A percentile compares a stretch with the other conserved stretches of the same genome.
Conservation (phyloP, 2,888 invertebrate genomes). For the Leucoma salicis region DNA sequence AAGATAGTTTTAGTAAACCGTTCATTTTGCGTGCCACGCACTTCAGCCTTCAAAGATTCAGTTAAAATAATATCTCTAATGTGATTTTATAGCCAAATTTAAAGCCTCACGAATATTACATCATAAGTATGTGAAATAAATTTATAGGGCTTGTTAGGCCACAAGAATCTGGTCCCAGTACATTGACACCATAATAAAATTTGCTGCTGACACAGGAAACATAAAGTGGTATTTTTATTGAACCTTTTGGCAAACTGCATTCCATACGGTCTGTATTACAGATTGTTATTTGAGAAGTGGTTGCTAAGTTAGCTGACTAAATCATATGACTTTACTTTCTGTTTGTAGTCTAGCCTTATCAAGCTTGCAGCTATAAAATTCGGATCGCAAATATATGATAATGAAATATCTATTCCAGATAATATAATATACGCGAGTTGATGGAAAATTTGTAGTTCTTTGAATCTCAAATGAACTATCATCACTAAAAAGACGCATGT, state of each 20-base stretch:
- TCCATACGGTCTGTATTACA: slow-evolving; percentile 49
- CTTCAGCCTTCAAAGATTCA: slow-evolving; percentile 6
- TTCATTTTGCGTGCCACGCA: too few species aligned
- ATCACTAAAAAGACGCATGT: too few species aligned
- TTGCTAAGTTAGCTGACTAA: slow-evolving; percentile 29
- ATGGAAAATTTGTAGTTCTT: slow-evolving; percentile 13
- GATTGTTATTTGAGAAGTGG: slow-evolving; percentile 42
- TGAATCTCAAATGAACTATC: too few species aligned
- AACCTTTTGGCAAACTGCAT: slow-evolving; percentile 70
- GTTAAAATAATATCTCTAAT: slow-evolving; percentile 20
- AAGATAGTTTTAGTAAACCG: too few species aligned
- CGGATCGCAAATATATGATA: slow-evolving; percentile 7
- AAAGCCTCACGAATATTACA: slow-evolving; percentile 32
- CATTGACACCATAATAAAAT: slow-evolving; percentile 73
- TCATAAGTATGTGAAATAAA: slow-evolving; percentile 50
- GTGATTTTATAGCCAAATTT: slow-evolving; percentile 23
- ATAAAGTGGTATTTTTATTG: slow-evolving; percentile 75
- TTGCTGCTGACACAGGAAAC: slow-evolving; percentile 71
- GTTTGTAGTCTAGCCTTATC: slow-evolving; percentile 19
- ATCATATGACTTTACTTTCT: slow-evolving; percentile 10
- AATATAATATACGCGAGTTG: background rate
- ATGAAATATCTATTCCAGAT: slow-evolving; percentile 7
- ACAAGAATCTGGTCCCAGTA: slow-evolving; percentile 55
- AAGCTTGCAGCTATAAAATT: slow-evolving; percentile 4
- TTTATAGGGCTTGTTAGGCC: slow-evolving; percentile 51